Base-by-base conservation (phyloP, 2,888 invertebrate genomes). In the Lepidocyrtinus sp. region DNA sequence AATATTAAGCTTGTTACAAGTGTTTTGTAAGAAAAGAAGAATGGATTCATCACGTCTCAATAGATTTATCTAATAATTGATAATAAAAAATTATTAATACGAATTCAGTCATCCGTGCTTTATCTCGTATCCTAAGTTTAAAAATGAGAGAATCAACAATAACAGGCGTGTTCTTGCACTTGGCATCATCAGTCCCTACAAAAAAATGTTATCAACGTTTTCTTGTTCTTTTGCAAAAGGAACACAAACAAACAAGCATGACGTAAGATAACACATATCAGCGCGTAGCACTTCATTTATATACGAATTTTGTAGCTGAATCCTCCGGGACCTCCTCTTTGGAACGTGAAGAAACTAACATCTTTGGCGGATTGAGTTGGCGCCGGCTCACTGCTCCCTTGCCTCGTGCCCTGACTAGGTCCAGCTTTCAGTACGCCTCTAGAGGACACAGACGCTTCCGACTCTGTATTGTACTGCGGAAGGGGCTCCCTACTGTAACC, bases 341-440 rank as follows among this genome's bases (percentile, higher is more conserved):
- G 83, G 67, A 87, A 86, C 12, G 85, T 77, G 75, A 85, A 86
- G 9, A 93, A 93, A 86, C 93, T 93, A 0, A 94, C 94, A 26
- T 83, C 82, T 63, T 79, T 76, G 69, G 77, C 86, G 92, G 90
- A n/a, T 62, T 36, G 24, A 36, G 73, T 12, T 17, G 74, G 62
- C 26, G 80, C 65, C 0, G 75, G 24, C 21, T 15, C 82, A 9
- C 77, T 82, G 17, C 68, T 50, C n/a, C 61, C 63, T 45, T 72
- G 68, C 26, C 68, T 69, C 1, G 46, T 71, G 62, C 75, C 61
- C 71, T 76, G 81, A 65, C 83, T 83, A 50, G 86, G 86, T 62
- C 86, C 86, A 46, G 86, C 86, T 82, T 83, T 85, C 17, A 84
- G 24, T 2, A 81, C 81, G 27, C 74, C 73, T 55, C 83, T 71